phyloP scores from a whole-genome alignment of 2,113 vertebrate genomes.

The Archocentrus centrarchus region DNA sequence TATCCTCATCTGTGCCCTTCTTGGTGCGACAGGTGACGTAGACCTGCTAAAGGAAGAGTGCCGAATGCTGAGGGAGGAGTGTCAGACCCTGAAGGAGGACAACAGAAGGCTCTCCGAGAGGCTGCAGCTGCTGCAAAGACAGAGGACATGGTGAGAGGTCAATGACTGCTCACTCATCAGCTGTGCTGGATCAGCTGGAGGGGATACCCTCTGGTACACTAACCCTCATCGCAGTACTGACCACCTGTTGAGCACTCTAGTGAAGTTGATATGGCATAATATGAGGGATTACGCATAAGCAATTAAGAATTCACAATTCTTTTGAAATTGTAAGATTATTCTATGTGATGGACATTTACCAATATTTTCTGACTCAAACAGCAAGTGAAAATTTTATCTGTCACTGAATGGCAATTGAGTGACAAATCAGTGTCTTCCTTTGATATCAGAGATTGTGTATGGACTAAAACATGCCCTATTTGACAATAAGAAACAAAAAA shows the following conservation, averaged over 20 bases:
- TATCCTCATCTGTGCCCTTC: conserved; percentile 6
- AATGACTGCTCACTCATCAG: conserved; percentile 55
- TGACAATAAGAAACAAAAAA: neutral
- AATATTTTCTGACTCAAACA: neutral
- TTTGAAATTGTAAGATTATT: neutral
- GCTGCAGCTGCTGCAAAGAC: conserved; percentile 84
- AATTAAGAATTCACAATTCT: neutral
- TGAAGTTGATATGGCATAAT: neutral
- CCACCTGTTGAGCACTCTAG: conserved; percentile 53
- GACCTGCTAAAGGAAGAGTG: conserved; percentile 83
- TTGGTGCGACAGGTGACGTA: conserved; percentile 81
- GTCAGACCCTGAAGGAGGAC: conserved; percentile 85
- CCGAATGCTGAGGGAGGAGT: conserved; percentile 83
- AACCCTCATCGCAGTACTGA: neutral
- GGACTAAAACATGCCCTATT: neutral
- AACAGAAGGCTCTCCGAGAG: conserved; percentile 85
- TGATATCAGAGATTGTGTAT: neutral
- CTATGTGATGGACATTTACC: neutral
- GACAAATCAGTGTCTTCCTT: neutral
- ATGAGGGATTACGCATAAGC: neutral
- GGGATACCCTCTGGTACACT: conserved; percentile 38
- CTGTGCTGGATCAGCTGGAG: conserved; percentile 48
- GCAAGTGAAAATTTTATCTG: no score
- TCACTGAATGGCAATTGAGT: neutral
- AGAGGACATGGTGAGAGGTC: conserved; percentile 79